Percentiles rank a stretch among this genome's conserved stretches.
Conservation (phyloP, 2,113 vertebrate species). For the Asarcornis scutulata region DNA sequence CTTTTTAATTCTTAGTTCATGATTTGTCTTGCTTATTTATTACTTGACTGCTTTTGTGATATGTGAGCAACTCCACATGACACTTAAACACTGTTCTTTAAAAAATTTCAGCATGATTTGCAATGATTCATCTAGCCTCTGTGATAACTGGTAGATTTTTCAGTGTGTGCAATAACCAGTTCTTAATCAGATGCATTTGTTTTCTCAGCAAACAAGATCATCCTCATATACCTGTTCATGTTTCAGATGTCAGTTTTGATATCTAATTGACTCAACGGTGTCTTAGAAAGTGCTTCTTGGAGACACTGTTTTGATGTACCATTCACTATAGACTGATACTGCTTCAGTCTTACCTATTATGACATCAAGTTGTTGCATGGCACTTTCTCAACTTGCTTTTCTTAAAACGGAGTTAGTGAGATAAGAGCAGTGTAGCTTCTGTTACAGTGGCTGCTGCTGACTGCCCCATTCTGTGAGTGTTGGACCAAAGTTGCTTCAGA, state of each 20-base stretch:
- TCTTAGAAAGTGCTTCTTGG: neutral
- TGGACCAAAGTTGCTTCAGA: neutral
- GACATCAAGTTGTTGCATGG: neutral
- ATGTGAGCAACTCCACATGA: neutral
- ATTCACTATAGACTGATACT: neutral
- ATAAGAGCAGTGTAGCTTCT: neutral
- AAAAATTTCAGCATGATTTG: neutral
- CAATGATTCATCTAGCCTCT: neutral
- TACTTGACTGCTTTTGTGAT: neutral
- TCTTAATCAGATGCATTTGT: neutral
- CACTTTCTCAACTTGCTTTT: neutral
- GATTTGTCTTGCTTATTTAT: neutral
- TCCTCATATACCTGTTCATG: neutral
- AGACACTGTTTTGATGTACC: neutral
- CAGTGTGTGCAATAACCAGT: neutral
- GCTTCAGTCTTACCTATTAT: neutral
- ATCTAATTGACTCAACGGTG: neutral
- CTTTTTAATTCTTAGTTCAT: neutral
- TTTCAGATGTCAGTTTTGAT: neutral
- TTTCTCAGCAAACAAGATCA: neutral
- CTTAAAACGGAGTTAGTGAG: neutral
- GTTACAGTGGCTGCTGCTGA: neutral
- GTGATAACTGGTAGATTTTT: neutral
- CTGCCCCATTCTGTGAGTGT: neutral
- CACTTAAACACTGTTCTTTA: neutral